Evolutionary conservation across 1,140 invertebrate genomes (phyloP).

Genomic region (Nasonia longicornis): DNA sequence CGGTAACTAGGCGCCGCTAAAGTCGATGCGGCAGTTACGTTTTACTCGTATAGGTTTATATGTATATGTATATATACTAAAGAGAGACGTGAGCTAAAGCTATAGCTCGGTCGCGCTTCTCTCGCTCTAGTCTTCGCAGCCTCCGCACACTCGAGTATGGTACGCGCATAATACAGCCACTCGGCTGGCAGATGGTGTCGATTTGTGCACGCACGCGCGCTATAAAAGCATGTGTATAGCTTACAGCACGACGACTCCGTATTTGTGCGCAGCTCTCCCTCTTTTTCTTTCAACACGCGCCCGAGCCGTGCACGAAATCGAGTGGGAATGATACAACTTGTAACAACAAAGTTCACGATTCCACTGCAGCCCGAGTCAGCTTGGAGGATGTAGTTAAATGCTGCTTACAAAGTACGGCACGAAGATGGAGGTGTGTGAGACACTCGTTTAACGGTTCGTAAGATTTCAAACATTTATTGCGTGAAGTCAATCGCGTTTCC

Average conservation of each 20-base stretch:
- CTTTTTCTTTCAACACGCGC: background rate
- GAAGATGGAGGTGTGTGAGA: no score
- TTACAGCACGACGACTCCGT: background rate
- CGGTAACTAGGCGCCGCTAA: background rate
- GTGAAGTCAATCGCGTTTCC: no score
- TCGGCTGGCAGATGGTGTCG: constrained; percentile 8
- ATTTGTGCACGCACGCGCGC: constrained; percentile 35
- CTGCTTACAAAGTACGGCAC: no score
- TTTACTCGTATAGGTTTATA: background rate
- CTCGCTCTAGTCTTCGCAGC: background rate
- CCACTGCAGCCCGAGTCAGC: no score
- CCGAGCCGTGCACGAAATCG: background rate
- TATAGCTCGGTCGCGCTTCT: no score
- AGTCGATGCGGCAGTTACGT: background rate
- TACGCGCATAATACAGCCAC: background rate
- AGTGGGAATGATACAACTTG: background rate
- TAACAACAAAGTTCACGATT: constrained; percentile 4
- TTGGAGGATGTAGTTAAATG: no score
- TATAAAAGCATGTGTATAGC: constrained; percentile 41
- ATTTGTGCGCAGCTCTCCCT: background rate
- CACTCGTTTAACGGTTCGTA: no score
- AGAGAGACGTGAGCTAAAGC: background rate
- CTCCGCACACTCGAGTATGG: background rate
- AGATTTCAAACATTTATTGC: no score
- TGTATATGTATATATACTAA: no score